Evolutionary conservation across 2,888 invertebrate species (phyloP), one percentile per base, ranked within the genome.

Genomic region (Drosophila mimica): DNA sequence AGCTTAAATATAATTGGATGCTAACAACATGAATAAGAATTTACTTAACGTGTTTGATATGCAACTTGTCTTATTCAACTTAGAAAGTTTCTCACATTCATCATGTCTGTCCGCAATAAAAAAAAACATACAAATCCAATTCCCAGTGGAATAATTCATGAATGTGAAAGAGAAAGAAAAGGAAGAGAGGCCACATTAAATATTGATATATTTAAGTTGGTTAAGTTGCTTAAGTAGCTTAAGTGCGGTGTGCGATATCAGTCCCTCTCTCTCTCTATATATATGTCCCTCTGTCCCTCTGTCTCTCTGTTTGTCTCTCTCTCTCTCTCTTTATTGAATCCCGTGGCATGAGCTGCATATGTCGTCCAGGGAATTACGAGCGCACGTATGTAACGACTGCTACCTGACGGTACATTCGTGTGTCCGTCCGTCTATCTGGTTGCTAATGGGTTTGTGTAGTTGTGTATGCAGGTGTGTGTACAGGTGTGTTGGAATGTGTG

Each of bases 201-300:
- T 78, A 82, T 82, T 78, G 79, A 78, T 78, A 78, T 61, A 73
- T 68, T 82, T 63, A 68, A 82, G 78, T 68, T 64, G 68, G 43
- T 58, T 78, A 82, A 78, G 78, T 78, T 74, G 79, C 78, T 67
- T 81, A 70, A 70, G 78, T 78, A 79, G 82, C 82, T 74, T 82
- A 70, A 63, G 63, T 81, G 66, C 40, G 58, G 43, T 36, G 54
- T 69, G 30, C 60, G 30, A 73, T n/a, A 25, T 25, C 25, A 25
- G 33, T 66, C 9, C 33, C 68, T 56, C 6, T 54, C 13, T 53
- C 54, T 17, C 54, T 28, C 25, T 53, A 8, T 20, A 31, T 31
- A 5, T 5, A 34, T 53, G 17, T 17, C 7, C 38, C 38, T 28
- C 11, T 3, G 28, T 48, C 17, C 15, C 15, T 49, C 49, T 17